These are phyloP conservation scores for Periparus ater DNA, from an alignment of 2,797 vertebrate genomes.

Conservation along the genomic window DNA sequence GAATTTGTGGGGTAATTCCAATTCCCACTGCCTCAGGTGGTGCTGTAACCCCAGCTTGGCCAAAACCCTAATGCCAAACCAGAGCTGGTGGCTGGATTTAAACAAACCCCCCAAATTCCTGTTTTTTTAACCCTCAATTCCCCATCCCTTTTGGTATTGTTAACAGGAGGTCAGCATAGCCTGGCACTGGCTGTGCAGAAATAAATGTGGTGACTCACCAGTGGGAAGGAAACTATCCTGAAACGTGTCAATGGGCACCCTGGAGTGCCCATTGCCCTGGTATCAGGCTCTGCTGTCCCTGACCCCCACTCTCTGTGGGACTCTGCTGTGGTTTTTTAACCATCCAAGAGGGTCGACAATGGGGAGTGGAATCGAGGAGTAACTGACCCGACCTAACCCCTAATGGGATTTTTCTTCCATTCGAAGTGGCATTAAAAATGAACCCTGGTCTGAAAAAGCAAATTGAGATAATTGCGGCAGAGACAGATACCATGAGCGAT, in stretches of 20 bases:
- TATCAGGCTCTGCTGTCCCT: background rate
- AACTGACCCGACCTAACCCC: background rate
- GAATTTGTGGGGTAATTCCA: background rate
- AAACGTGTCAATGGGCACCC: background rate
- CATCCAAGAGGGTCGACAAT: background rate
- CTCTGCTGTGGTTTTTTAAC: background rate
- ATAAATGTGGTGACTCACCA: background rate
- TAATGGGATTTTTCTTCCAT: background rate
- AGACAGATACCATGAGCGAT: background rate
- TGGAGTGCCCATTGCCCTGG: background rate
- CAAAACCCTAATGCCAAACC: background rate
- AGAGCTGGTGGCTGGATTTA: background rate
- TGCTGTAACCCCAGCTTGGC: background rate
- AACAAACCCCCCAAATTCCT: background rate
- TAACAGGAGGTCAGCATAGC: background rate
- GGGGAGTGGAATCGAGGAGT: accelerated
- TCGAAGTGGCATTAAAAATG: background rate
- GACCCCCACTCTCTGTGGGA: accelerated
- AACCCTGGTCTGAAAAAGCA: background rate
- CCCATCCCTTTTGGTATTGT: background rate
- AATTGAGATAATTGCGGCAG: background rate
- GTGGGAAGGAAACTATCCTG: background rate
- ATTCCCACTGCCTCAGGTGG: background rate
- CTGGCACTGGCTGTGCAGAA: accelerated
- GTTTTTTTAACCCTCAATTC: background rate